Conservation (phyloP, 2,888 invertebrate species). For the Axea sp. region DNA sequence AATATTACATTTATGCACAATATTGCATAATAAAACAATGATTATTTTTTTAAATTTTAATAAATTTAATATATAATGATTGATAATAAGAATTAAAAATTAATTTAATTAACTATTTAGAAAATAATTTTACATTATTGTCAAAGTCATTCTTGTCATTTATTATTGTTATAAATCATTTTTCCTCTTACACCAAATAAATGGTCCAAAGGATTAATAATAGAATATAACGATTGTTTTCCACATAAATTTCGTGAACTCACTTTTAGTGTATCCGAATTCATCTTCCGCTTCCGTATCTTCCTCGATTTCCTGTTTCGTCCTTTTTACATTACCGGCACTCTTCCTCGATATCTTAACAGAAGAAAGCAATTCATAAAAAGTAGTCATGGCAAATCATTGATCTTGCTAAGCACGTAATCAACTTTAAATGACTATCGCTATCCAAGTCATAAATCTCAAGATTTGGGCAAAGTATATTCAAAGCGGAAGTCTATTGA, state of each 20-base stretch:
- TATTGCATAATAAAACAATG: too few species aligned
- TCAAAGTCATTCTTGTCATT: too few species aligned
- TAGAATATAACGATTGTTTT: too few species aligned
- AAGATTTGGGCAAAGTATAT: slow-evolving; percentile 39
- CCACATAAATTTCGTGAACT: slow-evolving; percentile 80
- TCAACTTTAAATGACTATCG: slow-evolving; percentile 28
- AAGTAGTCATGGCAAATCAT: slow-evolving; percentile 15
- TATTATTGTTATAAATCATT: too few species aligned
- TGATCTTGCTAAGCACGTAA: slow-evolving; percentile 5
- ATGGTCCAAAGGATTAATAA: too few species aligned
- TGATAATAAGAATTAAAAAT: too few species aligned
- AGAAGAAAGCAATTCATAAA: slow-evolving; percentile 45
- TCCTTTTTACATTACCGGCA: slow-evolving; percentile 90
- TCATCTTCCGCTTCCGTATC: slow-evolving; percentile 94
- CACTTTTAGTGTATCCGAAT: slow-evolving; percentile 95
- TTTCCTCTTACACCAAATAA: not conserved
- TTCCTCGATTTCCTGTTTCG: slow-evolving; percentile 87
- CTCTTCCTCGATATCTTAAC: slow-evolving; percentile 92
- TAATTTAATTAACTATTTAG: too few species aligned
- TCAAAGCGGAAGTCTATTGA: slow-evolving; percentile 40
- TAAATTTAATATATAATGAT: too few species aligned
- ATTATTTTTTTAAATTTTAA: too few species aligned
- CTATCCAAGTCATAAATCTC: slow-evolving; percentile 23
- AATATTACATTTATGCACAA: too few species aligned
- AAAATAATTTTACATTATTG: too few species aligned